Percentiles rank a stretch among this genome's conserved stretches.
Conservation (phyloP, 1,140 invertebrate species). For the Neuroterus valhalla region DNA sequence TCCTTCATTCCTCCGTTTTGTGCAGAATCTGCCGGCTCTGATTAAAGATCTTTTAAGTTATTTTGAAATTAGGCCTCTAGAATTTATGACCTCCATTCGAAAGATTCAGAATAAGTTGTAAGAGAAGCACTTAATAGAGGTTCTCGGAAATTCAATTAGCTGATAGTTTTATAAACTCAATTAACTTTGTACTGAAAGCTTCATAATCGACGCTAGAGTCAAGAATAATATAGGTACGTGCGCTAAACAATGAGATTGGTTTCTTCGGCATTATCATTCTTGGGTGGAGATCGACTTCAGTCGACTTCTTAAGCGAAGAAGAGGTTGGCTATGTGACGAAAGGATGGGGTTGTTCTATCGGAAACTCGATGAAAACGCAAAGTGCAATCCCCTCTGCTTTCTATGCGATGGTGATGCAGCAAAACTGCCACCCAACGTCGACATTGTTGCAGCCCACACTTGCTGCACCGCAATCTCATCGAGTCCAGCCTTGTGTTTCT, state of each 20-base stretch:
- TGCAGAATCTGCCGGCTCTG: neutral
- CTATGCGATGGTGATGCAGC: conserved; percentile 53
- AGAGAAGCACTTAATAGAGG: no score
- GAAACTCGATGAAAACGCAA: conserved; percentile 62
- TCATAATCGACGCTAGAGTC: neutral
- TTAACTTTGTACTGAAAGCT: no score
- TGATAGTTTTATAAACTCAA: no score
- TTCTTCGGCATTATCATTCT: neutral
- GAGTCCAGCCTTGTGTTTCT: conserved; percentile 34
- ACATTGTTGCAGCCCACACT: conserved; percentile 45
- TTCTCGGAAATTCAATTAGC: no score
- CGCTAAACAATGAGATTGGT: conserved; percentile 5
- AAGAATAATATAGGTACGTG: neutral
- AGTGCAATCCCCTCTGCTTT: conserved; percentile 56
- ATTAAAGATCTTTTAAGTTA: neutral
- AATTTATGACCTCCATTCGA: neutral
- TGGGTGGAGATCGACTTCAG: neutral
- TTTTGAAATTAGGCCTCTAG: neutral
- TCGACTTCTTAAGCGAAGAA: conserved; percentile 12
- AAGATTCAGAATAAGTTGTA: no score
- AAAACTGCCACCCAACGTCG: conserved; percentile 62
- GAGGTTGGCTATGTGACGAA: conserved; percentile 8
- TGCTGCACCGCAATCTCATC: conserved; percentile 51
- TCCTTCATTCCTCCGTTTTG: conserved; percentile 20
- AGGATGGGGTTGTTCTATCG: conserved; percentile 53